Evolutionary conservation across 2,797 vertebrate genomes (phyloP).

Genomic region (Podarcis siculus): DNA sequence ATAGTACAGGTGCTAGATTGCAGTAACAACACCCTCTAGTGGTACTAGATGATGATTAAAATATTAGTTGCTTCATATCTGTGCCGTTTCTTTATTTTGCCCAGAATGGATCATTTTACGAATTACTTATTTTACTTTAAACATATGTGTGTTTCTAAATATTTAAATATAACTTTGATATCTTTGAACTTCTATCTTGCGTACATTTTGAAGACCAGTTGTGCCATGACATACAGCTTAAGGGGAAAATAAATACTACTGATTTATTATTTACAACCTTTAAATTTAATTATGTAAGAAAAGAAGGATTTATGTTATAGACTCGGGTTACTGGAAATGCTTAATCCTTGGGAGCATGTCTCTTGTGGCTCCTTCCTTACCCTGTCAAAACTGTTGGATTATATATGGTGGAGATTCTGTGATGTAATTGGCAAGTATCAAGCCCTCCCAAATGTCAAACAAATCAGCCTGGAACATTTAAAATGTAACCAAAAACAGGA

Average conservation of each 20-base stretch:
- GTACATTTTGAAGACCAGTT: neutral
- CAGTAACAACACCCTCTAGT: conserved; percentile 74
- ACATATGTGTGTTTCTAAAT: neutral
- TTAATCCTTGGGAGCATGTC: neutral
- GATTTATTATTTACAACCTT: neutral
- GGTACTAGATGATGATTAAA: conserved; percentile 46
- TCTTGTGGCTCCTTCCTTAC: neutral
- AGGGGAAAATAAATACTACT: neutral
- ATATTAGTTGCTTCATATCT: neutral
- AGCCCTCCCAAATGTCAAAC: neutral
- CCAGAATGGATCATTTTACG: neutral
- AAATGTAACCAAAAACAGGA: neutral
- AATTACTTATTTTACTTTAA: neutral
- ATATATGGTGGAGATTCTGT: neutral
- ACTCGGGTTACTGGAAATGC: neutral
- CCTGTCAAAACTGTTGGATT: neutral
- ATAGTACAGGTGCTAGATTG: conserved; percentile 44
- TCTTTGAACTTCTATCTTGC: neutral
- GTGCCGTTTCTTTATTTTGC: no score
- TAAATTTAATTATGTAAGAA: neutral
- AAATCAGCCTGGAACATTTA: neutral
- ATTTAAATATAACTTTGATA: neutral
- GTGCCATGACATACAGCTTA: neutral
- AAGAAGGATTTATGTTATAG: neutral
- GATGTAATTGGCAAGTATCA: neutral